Evolutionary conservation across 2,113 vertebrate species (phyloP).

Genomic region (Cynopterus brachyotis): DNA sequence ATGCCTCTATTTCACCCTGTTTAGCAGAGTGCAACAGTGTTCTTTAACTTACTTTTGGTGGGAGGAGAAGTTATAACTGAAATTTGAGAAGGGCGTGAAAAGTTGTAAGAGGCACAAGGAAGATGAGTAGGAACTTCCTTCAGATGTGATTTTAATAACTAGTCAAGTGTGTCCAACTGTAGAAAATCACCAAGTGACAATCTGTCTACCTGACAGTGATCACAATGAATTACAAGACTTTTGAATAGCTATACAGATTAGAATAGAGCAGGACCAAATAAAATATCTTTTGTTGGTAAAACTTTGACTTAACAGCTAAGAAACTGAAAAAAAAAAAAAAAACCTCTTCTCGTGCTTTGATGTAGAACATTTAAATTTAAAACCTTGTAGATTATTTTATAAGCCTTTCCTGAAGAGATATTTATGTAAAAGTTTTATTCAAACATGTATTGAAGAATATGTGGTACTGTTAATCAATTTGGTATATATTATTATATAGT

Average conservation of each 20-base stretch:
- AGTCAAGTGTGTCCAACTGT: constrained; percentile 88
- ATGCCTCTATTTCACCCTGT: constrained; percentile 85
- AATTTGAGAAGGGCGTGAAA: constrained; percentile 90
- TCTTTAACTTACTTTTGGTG: constrained; percentile 91
- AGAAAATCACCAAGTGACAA: constrained; percentile 87
- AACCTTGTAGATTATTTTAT: constrained; percentile 58
- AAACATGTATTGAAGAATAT: constrained; percentile 38
- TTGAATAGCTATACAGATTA: constrained; percentile 85
- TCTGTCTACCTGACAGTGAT: constrained; percentile 88
- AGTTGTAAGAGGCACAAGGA: constrained; percentile 81
- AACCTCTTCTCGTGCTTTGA: neutral
- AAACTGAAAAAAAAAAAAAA: constrained; percentile 27
- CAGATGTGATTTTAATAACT: constrained; percentile 87
- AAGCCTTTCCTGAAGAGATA: neutral
- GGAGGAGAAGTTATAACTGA: constrained; percentile 86
- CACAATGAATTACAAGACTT: constrained; percentile 88
- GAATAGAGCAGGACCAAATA: constrained; percentile 83
- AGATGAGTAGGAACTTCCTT: constrained; percentile 84
- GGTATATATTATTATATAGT: neutral
- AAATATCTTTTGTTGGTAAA: constrained; percentile 84
- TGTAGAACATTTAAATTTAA: constrained; percentile 47
- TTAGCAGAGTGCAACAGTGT: constrained; percentile 85
- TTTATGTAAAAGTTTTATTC: constrained; percentile 52
- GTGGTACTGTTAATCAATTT: neutral
- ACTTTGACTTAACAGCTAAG: constrained; percentile 78